Evolutionary conservation across 2,888 invertebrate species (phyloP).

Genomic region (Phanerotoma sp.): DNA sequence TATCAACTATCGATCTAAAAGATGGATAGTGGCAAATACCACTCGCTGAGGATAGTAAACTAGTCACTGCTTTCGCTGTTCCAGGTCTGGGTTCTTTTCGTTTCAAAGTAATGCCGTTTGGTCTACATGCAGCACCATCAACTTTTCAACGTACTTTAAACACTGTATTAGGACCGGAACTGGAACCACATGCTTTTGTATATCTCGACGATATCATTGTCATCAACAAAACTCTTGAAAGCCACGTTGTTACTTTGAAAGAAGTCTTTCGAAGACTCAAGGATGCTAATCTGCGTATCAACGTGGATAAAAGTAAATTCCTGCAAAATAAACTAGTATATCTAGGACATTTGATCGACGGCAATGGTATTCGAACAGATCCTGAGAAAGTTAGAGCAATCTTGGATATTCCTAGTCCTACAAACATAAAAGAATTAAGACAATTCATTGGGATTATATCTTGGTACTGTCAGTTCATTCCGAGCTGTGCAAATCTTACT

Average conservation of each 20-base stretch:
- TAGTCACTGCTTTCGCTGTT: constrained; percentile 43
- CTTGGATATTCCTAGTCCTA: constrained; percentile 6
- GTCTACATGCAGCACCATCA: constrained; percentile 31
- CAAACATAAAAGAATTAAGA: constrained; percentile 29
- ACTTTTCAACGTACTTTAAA: constrained; percentile 16
- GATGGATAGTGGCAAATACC: constrained; percentile 37
- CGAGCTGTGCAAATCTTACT: background rate
- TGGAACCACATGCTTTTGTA: background rate
- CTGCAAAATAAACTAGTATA: constrained; percentile 31
- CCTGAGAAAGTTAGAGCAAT: constrained; percentile 24
- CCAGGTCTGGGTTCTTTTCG: constrained; percentile 40
- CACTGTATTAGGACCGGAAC: background rate
- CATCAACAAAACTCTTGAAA: background rate
- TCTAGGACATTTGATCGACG: constrained; percentile 22
- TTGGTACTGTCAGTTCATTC: constrained; percentile 31
- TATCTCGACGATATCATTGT: constrained; percentile 1
- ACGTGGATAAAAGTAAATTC: constrained; percentile 38
- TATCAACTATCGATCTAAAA: constrained; percentile 18
- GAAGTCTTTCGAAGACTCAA: constrained; percentile 34
- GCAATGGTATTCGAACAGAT: constrained; percentile 19
- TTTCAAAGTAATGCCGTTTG: constrained; percentile 42
- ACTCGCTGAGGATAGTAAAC: constrained; percentile 25
- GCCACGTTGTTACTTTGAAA: constrained; percentile 7
- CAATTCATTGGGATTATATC: constrained; percentile 36
- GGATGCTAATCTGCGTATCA: constrained; percentile 33